A percentile compares a stretch with the other conserved stretches of the same genome.
phyloP scores from a whole-genome alignment of 1,140 invertebrate species.

The Ectropis grisescens region DNA sequence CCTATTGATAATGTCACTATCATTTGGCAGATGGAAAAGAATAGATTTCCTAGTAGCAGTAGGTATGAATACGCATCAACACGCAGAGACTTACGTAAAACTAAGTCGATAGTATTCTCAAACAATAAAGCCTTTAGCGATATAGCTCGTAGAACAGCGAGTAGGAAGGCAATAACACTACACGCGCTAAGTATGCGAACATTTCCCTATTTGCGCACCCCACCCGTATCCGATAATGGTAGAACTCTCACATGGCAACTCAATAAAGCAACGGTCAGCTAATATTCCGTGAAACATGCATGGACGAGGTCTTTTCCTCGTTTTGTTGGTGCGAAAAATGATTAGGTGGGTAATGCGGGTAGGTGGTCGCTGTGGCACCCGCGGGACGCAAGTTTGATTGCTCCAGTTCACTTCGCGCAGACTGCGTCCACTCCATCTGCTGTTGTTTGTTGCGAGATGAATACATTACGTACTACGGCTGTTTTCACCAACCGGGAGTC shows the following conservation, averaged over 20 bases:
- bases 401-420: constrained; percentile 37
- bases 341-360: constrained; percentile 59
- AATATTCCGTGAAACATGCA: constrained; percentile 60
- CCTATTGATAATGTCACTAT: too few relatives aligned
- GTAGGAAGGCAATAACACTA: too few relatives aligned
- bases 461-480: constrained; percentile 50
- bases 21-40: too few relatives aligned
- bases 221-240: too few relatives aligned
- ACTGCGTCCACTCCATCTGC: constrained; percentile 37
- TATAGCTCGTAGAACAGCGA: too few relatives aligned
- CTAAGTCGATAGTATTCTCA: too few relatives aligned
- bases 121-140: too few relatives aligned
- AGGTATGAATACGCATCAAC: too few relatives aligned
- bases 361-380: constrained; percentile 43
- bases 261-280: constrained; percentile 43
- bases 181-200: too few relatives aligned
- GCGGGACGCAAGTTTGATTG: constrained; percentile 61
- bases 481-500: constrained; percentile 29
- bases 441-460: constrained; percentile 55
- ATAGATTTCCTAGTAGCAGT: too few relatives aligned
- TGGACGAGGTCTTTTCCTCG: constrained; percentile 41
- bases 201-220: too few relatives aligned
- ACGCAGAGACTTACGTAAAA: too few relatives aligned
- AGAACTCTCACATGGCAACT: constrained; percentile 38
- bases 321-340: constrained; percentile 59